These are phyloP conservation scores for Podarcis siculus DNA, from an alignment of 2,797 vertebrate species.

Conservation along the genomic window DNA sequence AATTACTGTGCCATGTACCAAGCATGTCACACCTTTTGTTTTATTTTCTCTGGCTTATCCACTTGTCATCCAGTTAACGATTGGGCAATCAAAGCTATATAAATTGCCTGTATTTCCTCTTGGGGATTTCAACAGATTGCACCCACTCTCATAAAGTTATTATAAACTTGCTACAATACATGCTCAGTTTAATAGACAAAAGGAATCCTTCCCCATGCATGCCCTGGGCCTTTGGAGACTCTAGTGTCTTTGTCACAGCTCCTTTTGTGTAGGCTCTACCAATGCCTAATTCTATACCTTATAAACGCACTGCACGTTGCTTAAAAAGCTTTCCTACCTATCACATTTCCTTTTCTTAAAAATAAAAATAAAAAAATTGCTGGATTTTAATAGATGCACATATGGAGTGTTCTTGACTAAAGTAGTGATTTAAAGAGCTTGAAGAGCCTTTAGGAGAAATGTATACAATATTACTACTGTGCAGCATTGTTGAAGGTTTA, in stretches of 20 bases:
- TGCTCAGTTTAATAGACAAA: neutral
- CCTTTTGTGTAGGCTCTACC: neutral
- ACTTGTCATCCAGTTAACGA: neutral
- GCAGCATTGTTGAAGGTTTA: neutral
- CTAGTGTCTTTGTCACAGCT: neutral
- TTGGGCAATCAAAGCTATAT: neutral
- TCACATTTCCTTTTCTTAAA: slow-evolving; percentile 24
- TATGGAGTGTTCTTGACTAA: slow-evolving; percentile 1
- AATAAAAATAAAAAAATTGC: neutral
- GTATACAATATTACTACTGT: neutral
- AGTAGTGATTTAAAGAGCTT: neutral
- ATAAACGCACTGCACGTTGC: slow-evolving; percentile 9
- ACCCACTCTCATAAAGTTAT: neutral
- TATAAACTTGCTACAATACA: neutral
- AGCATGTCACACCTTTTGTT: neutral
- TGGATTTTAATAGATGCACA: slow-evolving; percentile 6
- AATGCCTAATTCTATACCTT: slow-evolving; percentile 24
- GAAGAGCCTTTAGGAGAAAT: neutral
- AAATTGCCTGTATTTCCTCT: neutral
- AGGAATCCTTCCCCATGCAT: too few species aligned
- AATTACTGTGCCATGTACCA: neutral
- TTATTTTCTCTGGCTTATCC: neutral
- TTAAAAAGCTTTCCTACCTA: slow-evolving; percentile 4
- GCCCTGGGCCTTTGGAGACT: neutral
- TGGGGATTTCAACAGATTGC: neutral